Evolutionary conservation across 1,140 invertebrate species (phyloP).

Genomic region (Chymomyza costata): DNA sequence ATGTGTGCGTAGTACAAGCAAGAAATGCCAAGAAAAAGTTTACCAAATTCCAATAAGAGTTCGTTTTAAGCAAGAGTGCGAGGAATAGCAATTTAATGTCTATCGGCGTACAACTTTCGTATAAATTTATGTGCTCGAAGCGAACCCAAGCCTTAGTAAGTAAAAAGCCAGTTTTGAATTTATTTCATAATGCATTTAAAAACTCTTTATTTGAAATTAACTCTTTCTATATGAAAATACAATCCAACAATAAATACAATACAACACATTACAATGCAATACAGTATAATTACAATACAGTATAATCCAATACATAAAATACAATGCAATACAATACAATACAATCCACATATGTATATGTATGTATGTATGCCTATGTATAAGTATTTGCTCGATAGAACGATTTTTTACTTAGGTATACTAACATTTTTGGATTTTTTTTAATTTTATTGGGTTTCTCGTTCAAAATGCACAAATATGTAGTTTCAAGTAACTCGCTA

Average conservation of each 20-base stretch:
- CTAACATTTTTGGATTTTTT: constrained; percentile 1
- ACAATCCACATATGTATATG: constrained; percentile 24
- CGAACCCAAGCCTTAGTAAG: too few relatives aligned
- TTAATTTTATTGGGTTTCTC: neutral
- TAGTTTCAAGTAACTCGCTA: constrained; percentile 44
- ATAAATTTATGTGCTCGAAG: too few relatives aligned
- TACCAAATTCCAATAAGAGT: constrained; percentile 56
- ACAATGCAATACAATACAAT: constrained; percentile 32
- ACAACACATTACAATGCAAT: constrained; percentile 29
- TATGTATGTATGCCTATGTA: constrained; percentile 5
- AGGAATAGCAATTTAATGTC: too few relatives aligned
- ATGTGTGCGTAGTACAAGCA: neutral
- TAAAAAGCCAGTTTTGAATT: too few relatives aligned
- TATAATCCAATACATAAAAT: constrained; percentile 31
- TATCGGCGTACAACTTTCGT: too few relatives aligned
- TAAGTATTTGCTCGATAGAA: constrained; percentile 15
- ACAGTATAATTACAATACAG: constrained; percentile 64
- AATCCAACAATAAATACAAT: constrained; percentile 73
- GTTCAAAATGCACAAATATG: constrained; percentile 37
- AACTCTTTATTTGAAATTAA: constrained; percentile 67
- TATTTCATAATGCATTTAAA: constrained; percentile 54
- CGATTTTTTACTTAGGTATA: constrained; percentile 3
- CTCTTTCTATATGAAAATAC: constrained; percentile 68
- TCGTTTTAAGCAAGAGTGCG: constrained; percentile 2
- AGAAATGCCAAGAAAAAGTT: constrained; percentile 55